Conservation (phyloP, 2,888 invertebrate species). For the Cryptophagus acutangulus region DNA sequence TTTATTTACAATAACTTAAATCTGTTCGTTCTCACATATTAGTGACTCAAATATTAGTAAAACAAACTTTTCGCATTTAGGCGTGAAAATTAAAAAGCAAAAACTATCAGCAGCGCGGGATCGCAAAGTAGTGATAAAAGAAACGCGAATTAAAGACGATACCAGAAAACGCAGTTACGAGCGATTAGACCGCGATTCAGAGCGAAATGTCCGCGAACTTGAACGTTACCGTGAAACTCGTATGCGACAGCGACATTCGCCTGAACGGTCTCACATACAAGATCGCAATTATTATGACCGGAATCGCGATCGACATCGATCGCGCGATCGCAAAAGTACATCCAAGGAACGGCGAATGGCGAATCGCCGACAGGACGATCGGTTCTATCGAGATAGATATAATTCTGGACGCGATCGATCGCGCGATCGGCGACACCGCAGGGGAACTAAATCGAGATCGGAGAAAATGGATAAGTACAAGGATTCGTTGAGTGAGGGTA, state of each 20-base stretch:
- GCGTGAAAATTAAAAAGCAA: constrained; percentile 31
- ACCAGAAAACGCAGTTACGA: constrained; percentile 15
- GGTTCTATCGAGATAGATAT: constrained; percentile 24
- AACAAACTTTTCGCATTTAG: background rate
- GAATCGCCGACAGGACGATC: constrained; percentile 29
- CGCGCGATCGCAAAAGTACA: background rate
- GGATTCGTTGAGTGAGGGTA: constrained; percentile 74
- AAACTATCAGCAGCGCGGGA: constrained; percentile 47
- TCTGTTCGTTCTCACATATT: too few relatives aligned
- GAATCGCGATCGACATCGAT: constrained; percentile 18
- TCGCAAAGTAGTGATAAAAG: constrained; percentile 43
- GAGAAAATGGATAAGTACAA: constrained; percentile 57
- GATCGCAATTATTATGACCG: constrained; percentile 21
- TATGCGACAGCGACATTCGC: constrained; percentile 6
- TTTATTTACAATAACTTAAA: constrained; percentile 1
- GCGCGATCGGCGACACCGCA: constrained; percentile 44
- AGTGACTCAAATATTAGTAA: background rate
- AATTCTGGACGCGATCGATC: constrained; percentile 33
- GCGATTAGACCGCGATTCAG: constrained; percentile 23
- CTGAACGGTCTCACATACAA: constrained; percentile 17
- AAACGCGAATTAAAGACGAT: constrained; percentile 31
- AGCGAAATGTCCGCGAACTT: constrained; percentile 42
- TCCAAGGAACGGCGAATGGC: constrained; percentile 35
- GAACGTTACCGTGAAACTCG: constrained; percentile 29
- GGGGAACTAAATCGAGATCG: constrained; percentile 36